Percentiles rank a stretch among this genome's conserved stretches.
Conservation (phyloP, 2,113 vertebrate species). For the Irena cyanogastra region DNA sequence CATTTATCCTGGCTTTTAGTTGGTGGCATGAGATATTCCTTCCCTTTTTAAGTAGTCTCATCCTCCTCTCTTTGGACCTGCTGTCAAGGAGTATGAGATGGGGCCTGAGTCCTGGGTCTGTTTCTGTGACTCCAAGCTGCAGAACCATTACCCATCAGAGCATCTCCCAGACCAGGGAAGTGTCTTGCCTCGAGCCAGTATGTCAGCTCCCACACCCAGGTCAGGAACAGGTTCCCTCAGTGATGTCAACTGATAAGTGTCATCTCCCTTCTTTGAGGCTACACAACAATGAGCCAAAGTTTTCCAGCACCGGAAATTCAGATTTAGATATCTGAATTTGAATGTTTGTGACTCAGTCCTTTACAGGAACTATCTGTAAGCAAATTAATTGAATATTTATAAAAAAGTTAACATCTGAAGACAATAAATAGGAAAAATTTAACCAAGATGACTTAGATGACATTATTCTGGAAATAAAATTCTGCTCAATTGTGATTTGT, state of each 20-base stretch:
- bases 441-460: neutral
- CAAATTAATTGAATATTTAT: neutral
- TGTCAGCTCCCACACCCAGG: neutral
- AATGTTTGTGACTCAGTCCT: neutral
- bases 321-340: neutral
- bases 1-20: neutral
- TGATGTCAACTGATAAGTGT: neutral
- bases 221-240: neutral
- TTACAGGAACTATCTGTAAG: neutral
- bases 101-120: neutral
- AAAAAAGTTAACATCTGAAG: neutral
- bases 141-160: neutral
- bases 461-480: conserved; percentile 17
- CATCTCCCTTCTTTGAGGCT: neutral
- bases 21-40: neutral
- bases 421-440: neutral
- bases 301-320: neutral
- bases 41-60: neutral
- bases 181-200: neutral
- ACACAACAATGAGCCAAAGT: neutral
- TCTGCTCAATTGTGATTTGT: neutral
- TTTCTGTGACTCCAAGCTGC: neutral
- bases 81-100: neutral
- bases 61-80: neutral
- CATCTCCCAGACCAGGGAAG: neutral